phyloP scores from a whole-genome alignment of 1,140 invertebrate species.

The Diorhabda sublineata region DNA sequence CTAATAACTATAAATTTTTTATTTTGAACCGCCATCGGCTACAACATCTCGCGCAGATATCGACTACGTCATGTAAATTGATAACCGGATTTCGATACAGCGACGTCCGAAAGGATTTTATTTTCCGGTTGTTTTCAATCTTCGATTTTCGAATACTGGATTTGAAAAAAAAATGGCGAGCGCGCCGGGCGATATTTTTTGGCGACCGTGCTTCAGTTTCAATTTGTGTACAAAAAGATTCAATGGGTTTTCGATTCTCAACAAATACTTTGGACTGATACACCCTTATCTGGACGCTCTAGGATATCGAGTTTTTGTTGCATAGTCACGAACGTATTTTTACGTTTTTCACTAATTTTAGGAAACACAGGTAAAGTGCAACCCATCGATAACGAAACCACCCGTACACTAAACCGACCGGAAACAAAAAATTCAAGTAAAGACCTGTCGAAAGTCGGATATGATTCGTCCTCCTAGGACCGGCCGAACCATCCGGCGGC shows the following conservation, averaged over 20 bases:
- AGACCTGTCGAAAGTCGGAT: not conserved
- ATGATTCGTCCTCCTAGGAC: not conserved
- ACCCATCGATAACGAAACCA: no score
- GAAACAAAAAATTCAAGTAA: not conserved
- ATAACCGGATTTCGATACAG: not conserved
- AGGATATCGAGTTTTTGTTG: slow-evolving; percentile 1
- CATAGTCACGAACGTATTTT: not conserved
- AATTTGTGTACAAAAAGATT: slow-evolving; percentile 9
- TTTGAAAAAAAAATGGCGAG: not conserved
- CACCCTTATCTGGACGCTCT: slow-evolving; percentile 1
- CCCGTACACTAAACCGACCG: no score
- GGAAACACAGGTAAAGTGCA: no score
- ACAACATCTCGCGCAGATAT: not conserved
- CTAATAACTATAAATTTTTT: not conserved
- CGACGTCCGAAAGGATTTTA: no score
- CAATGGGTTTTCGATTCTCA: slow-evolving; percentile 7
- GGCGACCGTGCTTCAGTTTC: not conserved
- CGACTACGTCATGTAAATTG: not conserved
- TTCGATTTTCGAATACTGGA: not conserved
- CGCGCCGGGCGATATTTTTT: no score
- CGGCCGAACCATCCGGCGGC: not conserved
- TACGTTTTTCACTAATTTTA: slow-evolving; percentile 7
- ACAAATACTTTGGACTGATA: slow-evolving; percentile 4
- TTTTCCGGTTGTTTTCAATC: not conserved
- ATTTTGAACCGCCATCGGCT: not conserved